Percentiles rank a stretch among this genome's conserved stretches.
These are phyloP conservation scores for Prionace glauca DNA, from an alignment of 2,797 vertebrate genomes.

Conservation along the genomic window DNA sequence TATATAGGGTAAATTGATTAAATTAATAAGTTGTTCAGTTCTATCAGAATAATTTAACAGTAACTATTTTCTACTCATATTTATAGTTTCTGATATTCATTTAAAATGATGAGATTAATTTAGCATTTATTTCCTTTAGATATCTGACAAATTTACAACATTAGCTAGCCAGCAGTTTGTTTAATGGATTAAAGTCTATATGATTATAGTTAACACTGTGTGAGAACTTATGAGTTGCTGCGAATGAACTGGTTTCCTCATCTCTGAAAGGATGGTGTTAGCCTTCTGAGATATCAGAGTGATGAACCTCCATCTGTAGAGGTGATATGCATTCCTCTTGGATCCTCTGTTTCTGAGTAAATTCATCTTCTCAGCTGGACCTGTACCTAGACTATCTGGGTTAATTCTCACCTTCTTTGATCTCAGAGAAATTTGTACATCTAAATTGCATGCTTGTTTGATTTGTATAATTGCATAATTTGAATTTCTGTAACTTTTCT, in stretches of 20 bases:
- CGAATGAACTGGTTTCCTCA: neutral
- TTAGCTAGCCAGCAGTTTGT: neutral
- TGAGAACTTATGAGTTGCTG: neutral
- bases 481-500: neutral
- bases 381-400: neutral
- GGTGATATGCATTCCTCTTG: neutral
- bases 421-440: slow-evolving; percentile 3
- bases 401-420: slow-evolving; percentile 20
- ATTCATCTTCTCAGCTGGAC: neutral
- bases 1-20: neutral
- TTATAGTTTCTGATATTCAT: neutral
- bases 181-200: slow-evolving; percentile 4
- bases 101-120: slow-evolving; percentile 1
- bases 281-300: neutral
- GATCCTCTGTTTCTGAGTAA: slow-evolving; percentile 7
- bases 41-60: neutral
- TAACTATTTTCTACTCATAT: neutral
- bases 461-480: neutral
- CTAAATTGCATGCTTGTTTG: neutral
- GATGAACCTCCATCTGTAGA: slow-evolving; percentile 26
- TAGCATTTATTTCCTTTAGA: neutral
- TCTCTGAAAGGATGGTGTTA: slow-evolving; percentile 5
- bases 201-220: neutral
- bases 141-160: slow-evolving; percentile 12
- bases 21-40: neutral